Conservation (phyloP, 2,113 vertebrate species). For the Mirounga angustirostris region DNA sequence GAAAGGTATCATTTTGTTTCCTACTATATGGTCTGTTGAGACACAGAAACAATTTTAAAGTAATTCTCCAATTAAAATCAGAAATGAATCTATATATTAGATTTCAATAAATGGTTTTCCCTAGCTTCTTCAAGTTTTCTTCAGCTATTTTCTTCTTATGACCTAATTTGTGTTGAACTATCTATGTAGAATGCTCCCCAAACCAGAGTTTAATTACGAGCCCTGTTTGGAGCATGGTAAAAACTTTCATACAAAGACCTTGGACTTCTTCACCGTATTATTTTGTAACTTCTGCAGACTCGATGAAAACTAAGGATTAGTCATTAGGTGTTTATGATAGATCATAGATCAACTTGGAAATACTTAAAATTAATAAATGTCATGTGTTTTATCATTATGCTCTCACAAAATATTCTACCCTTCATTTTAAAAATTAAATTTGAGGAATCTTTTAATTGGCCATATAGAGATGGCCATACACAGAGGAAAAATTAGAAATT, state of each 20-base stretch:
- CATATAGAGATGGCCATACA: neutral
- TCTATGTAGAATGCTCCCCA: neutral
- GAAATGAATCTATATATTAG: neutral
- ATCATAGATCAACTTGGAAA: neutral
- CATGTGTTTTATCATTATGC: neutral
- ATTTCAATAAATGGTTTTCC: conserved; percentile 52
- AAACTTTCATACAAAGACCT: neutral
- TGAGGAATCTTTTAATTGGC: neutral
- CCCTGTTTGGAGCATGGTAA: neutral
- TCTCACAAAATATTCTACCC: neutral
- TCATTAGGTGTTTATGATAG: neutral
- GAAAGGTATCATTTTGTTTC: conserved; percentile 68
- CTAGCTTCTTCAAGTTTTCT: conserved; percentile 32
- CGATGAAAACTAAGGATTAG: neutral
- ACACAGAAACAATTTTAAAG: conserved; percentile 51
- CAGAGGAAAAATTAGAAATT: neutral
- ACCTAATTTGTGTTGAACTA: conserved; percentile 35
- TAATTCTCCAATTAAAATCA: conserved; percentile 63
- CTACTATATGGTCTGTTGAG: conserved; percentile 33
- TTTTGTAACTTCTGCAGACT: neutral
- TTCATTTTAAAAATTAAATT: neutral
- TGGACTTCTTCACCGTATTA: neutral
- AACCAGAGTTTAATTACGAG: conserved; percentile 48
- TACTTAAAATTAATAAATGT: neutral
- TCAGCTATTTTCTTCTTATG: conserved; percentile 43